phyloP scores from a whole-genome alignment of 2,888 invertebrate genomes.

The Troglohyphantes excavatus region DNA sequence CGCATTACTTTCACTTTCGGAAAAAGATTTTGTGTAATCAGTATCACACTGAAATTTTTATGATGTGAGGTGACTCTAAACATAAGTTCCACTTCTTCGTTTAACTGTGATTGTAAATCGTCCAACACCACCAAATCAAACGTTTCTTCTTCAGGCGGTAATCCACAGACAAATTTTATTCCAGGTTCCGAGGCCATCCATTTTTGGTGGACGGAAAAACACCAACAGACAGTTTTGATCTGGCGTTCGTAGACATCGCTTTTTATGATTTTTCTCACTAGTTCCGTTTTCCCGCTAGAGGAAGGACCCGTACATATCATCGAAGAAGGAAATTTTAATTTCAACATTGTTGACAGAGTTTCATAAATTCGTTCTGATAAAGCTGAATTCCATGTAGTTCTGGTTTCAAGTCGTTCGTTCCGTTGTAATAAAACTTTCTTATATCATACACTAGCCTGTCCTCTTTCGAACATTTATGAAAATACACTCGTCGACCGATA shows the following conservation, averaged over 20 bases:
- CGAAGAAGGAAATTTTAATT: background rate
- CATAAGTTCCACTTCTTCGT: too few species aligned
- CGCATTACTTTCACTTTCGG: background rate
- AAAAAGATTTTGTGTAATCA: slow-evolving; percentile 5
- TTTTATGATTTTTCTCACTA: background rate
- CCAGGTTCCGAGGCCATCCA: too few species aligned
- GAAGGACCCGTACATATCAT: background rate
- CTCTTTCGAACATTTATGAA: background rate
- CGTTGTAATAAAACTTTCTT: background rate
- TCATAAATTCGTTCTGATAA: background rate
- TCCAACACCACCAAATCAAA: too few species aligned
- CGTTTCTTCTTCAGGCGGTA: too few species aligned
- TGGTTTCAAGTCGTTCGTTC: background rate
- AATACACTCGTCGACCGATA: background rate
- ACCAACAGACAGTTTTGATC: too few species aligned
- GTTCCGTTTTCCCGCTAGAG: background rate
- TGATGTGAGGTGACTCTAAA: too few species aligned
- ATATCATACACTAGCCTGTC: background rate
- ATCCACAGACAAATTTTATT: too few species aligned
- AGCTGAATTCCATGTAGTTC: background rate
- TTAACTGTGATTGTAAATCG: too few species aligned
- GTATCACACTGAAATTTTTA: background rate
- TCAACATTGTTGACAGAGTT: background rate
- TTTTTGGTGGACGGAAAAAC: too few species aligned
- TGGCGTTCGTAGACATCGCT: too few species aligned